Conservation (phyloP, 2,113 vertebrate species). For the Ivindomyrus marchei region DNA sequence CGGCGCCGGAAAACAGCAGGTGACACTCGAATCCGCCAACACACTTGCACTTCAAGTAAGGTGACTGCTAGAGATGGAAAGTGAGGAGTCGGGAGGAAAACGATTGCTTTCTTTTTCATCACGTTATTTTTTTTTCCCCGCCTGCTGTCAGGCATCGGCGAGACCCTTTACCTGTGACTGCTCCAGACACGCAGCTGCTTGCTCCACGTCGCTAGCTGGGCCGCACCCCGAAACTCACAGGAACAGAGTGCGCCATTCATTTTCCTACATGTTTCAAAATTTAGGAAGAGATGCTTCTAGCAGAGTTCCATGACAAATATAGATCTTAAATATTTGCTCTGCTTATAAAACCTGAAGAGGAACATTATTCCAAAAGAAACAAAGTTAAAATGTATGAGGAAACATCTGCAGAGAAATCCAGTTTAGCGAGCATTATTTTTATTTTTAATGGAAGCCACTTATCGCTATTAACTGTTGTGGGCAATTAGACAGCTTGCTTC, state of each 20-base stretch:
- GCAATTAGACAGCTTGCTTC: not conserved
- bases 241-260: not conserved
- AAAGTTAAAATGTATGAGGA: not conserved
- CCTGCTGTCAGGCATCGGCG: constrained; percentile 3
- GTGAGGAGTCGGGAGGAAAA: not conserved
- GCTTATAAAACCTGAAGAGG: not conserved
- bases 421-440: not conserved
- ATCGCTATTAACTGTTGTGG: not conserved
- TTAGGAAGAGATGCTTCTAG: constrained; percentile 4
- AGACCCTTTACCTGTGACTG: not conserved
- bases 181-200: not conserved
- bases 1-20: constrained; percentile 10
- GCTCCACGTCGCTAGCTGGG: not conserved
- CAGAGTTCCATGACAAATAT: not conserved
- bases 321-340: constrained; percentile 6
- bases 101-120: constrained; percentile 21
- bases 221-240: not conserved
- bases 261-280: not conserved
- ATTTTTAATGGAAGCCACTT: not conserved
- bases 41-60: constrained; percentile 18
- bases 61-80: constrained; percentile 8
- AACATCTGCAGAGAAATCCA: not conserved
- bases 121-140: constrained; percentile 7
- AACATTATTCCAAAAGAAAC: not conserved
- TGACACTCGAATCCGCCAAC: constrained; percentile 5